Base-by-base conservation (phyloP, 1,140 invertebrate species). In the Drosophila guanche region DNA sequence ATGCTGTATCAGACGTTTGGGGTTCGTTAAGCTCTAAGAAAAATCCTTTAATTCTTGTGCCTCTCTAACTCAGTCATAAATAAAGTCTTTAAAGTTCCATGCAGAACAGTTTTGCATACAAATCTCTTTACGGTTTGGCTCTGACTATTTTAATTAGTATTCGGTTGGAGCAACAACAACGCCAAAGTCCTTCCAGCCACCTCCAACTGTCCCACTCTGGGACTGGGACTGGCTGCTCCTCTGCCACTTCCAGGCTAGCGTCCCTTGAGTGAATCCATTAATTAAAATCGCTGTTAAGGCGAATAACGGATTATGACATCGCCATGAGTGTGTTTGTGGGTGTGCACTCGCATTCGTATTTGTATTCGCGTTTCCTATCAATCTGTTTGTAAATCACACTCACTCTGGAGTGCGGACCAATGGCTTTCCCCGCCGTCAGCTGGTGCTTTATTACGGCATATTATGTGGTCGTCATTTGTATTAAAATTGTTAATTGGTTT, bases 401-500 rank as follows among this genome's bases (percentile, higher is more conserved):
- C 7, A 16, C 41, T 6, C n/a, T 7, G 5, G 5, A 27, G 25
- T 27, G 5, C 25, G 25, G 25, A 6, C 25, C 25, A 27, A 5
- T 27, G 25, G 25, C 25, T 60, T 60, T 42, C 57, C 48, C 37
- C 8, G 22, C 29, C 46, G 58, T 23, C 51, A 74, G 45, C 57
- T 73, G 52, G 56, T 29, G 48, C 81, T 88, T 83, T 88, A 85
- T 88, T 89, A 89, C 77, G 75, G 84, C 83, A 83, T 80, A 85
- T 84, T 84, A 85, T 89, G 85, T 56, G 85, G 80, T 75, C 63
- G 65, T 58, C 66, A 67, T 72, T 86, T 89, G 78, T 86, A 86
- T 88, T 89, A 90, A 89, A 89, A 89, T 90, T 89, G 86, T 89
- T 89, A 89, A 89, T 89, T 89, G 86, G 86, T 89, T 90, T 89